Evolutionary conservation across 2,888 invertebrate species (phyloP).

Genomic region (Drosophila longiperda): DNA sequence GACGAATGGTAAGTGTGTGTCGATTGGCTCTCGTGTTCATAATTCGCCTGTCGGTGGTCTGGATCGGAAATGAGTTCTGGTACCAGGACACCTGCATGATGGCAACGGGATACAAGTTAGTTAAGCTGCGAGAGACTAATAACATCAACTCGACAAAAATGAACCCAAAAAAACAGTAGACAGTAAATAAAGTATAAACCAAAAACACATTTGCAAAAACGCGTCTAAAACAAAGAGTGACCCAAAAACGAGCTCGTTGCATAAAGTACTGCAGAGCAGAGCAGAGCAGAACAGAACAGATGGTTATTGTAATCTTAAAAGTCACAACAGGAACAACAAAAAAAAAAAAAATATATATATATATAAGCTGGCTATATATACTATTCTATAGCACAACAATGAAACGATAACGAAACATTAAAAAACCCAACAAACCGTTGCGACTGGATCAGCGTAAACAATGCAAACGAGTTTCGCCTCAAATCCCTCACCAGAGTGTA

Average conservation of each 20-base stretch:
- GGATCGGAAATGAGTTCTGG: constrained; percentile 89
- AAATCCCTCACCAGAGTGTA: constrained; percentile 90
- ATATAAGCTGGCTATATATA: constrained; percentile 23
- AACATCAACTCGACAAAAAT: constrained; percentile 33
- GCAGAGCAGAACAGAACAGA: not conserved
- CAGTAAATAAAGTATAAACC: constrained; percentile 26
- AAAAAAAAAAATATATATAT: not conserved
- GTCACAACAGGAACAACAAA: constrained; percentile 35
- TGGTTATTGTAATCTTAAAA: constrained; percentile 62
- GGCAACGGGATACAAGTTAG: constrained; percentile 13
- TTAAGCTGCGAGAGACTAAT: constrained; percentile 14
- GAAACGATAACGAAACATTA: constrained; percentile 54
- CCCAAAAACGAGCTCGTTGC: constrained; percentile 60
- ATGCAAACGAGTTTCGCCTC: constrained; percentile 89
- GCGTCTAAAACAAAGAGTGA: constrained; percentile 46
- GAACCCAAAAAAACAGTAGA: constrained; percentile 18
- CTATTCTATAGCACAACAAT: constrained; percentile 27
- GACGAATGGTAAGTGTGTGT: constrained; percentile 88
- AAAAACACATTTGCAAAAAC: constrained; percentile 4
- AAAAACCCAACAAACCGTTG: constrained; percentile 86
- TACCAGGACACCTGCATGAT: constrained; percentile 89
- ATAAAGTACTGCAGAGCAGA: constrained; percentile 28
- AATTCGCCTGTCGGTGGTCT: constrained; percentile 88
- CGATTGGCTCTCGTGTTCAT: constrained; percentile 90
- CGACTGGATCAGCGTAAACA: constrained; percentile 89